Percentiles rank a stretch among this genome's conserved stretches.
phyloP scores from a whole-genome alignment of 2,797 vertebrate species.

The Phaenicophaeus curvirostris region DNA sequence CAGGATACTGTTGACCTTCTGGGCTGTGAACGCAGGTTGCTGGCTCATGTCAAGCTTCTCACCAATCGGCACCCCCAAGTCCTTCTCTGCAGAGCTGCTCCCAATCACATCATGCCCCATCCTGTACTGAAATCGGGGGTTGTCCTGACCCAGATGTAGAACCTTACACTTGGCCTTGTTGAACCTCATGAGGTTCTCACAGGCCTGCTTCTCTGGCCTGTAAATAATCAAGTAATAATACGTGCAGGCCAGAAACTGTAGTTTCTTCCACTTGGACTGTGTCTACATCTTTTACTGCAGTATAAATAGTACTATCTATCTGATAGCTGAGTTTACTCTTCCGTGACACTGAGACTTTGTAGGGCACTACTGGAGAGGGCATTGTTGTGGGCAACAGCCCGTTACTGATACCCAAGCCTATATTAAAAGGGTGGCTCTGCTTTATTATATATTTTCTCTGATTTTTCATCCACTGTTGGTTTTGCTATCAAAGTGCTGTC shows the following conservation, averaged over 20 bases:
- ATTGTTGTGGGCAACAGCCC: background rate
- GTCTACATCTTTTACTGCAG: background rate
- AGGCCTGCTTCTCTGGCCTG: too few species aligned
- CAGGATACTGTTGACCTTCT: too few species aligned
- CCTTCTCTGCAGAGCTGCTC: too few species aligned
- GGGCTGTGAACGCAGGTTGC: too few species aligned
- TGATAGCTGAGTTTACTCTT: background rate
- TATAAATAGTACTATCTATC: background rate
- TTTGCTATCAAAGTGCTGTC: background rate
- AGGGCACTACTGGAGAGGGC: background rate
- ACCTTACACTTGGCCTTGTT: too few species aligned
- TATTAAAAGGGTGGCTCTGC: background rate
- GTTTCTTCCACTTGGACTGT: background rate
- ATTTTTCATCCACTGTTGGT: background rate
- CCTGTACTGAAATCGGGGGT: too few species aligned
- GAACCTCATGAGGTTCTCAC: too few species aligned
- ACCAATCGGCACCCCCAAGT: too few species aligned
- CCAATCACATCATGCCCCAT: too few species aligned
- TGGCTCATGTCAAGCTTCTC: too few species aligned
- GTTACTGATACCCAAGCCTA: accelerated
- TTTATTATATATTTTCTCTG: background rate
- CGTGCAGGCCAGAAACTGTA: background rate
- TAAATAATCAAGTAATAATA: background rate
- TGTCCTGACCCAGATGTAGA: too few species aligned
- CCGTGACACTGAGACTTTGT: background rate